phyloP scores from a whole-genome alignment of 2,888 invertebrate genomes.

The Netelia virgata region DNA sequence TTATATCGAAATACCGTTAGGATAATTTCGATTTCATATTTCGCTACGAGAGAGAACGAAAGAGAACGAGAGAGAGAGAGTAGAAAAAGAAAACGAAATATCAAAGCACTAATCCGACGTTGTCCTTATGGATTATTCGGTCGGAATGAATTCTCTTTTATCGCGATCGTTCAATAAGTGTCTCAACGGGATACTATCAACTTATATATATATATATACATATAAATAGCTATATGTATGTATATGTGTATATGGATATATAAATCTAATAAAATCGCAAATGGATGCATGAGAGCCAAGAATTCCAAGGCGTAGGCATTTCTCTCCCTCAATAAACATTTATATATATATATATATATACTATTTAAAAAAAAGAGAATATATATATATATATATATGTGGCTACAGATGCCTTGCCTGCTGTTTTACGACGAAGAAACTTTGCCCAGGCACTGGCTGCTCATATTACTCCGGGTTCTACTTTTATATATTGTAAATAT shows the following conservation, averaged over 20 bases:
- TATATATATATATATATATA: slow-evolving; percentile 35
- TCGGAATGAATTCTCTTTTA: slow-evolving; percentile 49
- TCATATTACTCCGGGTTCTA: slow-evolving; percentile 27
- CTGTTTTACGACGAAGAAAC: slow-evolving; percentile 45
- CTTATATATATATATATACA: background rate
- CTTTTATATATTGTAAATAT: slow-evolving; percentile 18
- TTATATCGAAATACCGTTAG: background rate
- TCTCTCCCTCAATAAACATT: slow-evolving; percentile 57
- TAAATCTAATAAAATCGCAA: slow-evolving; percentile 62
- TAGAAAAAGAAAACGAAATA: background rate
- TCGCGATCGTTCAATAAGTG: slow-evolving; percentile 61
- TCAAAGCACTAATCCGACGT: slow-evolving; percentile 9
- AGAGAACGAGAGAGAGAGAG: background rate
- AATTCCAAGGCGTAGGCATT: slow-evolving; percentile 59
- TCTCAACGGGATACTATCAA: slow-evolving; percentile 22
- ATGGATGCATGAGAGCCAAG: slow-evolving; percentile 59
- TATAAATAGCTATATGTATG: slow-evolving; percentile 30
- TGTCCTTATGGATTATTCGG: slow-evolving; percentile 34
- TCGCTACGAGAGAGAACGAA: background rate
- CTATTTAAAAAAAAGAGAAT: no score
- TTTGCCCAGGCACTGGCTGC: slow-evolving; percentile 38
- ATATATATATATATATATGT: no score
- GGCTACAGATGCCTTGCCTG: slow-evolving; percentile 13
- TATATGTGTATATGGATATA: background rate
- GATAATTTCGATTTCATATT: background rate